Evolutionary conservation across 1,140 invertebrate genomes (phyloP).

Genomic region (Temnothorax longispinosus): DNA sequence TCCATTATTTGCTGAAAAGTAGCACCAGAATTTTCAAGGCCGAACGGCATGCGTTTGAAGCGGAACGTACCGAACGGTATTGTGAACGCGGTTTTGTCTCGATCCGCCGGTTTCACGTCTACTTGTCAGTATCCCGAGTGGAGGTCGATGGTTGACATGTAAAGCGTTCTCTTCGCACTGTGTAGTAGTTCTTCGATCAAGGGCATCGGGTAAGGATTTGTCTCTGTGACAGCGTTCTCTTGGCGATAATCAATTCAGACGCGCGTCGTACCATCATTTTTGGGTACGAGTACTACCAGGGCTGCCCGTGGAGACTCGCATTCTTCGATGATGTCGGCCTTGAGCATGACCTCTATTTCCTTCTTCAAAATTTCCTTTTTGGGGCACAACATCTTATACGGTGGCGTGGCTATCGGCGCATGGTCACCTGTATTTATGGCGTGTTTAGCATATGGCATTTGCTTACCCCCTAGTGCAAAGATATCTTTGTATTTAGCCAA

Average conservation of each 20-base stretch:
- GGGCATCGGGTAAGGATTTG: neutral
- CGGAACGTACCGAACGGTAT: neutral
- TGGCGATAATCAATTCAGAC: neutral
- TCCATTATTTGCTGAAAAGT: neutral
- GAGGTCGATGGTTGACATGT: neutral
- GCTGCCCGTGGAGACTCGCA: neutral
- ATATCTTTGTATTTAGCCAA: neutral
- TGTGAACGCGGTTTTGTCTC: neutral
- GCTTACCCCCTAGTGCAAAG: neutral
- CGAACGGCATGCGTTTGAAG: neutral
- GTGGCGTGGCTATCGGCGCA: neutral
- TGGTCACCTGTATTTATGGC: neutral
- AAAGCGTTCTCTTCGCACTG: neutral
- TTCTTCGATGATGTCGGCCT: neutral
- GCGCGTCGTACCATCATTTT: neutral
- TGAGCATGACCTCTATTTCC: neutral
- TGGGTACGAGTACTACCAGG: neutral
- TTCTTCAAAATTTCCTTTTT: neutral
- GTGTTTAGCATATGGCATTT: neutral
- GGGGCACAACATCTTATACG: neutral
- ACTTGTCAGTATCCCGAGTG: constrained; percentile 6
- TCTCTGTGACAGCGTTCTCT: neutral
- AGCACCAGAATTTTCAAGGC: neutral
- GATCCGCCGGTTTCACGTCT: neutral
- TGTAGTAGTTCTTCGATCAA: constrained; percentile 3